A percentile compares a stretch with the other conserved stretches of the same genome.
Conservation (phyloP, 2,888 invertebrate genomes). For the Noctua janthe region DNA sequence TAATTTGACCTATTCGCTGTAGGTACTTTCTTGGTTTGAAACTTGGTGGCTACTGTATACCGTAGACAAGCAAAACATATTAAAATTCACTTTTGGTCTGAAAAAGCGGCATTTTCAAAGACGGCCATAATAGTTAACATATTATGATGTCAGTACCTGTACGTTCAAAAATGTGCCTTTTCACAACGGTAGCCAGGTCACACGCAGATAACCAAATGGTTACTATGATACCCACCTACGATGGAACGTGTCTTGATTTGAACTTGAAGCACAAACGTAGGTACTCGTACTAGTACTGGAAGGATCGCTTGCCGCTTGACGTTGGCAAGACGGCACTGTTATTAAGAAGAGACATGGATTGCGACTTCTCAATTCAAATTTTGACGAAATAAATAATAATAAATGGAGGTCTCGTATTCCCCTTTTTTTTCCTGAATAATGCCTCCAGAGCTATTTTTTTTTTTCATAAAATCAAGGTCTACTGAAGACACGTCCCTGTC, state of each 20-base stretch:
- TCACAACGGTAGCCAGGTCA: slow-evolving; percentile 35
- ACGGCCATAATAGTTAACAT: background rate
- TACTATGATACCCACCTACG: slow-evolving; percentile 29
- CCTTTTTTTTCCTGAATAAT: too few relatives aligned
- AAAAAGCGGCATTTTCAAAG: slow-evolving; percentile 35
- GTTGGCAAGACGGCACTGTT: background rate
- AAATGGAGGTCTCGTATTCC: too few relatives aligned
- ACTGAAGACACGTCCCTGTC: too few relatives aligned
- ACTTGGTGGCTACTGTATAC: background rate
- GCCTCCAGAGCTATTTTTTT: too few relatives aligned
- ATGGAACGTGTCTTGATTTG: slow-evolving; percentile 26
- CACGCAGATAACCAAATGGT: slow-evolving; percentile 35
- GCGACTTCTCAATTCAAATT: too few relatives aligned
- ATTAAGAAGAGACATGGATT: too few relatives aligned
- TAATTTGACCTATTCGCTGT: background rate
- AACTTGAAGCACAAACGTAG: background rate
- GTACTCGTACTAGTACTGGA: background rate
- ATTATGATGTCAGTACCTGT: background rate
- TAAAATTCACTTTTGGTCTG: slow-evolving; percentile 18
- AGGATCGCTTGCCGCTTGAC: background rate
- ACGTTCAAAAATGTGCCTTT: slow-evolving; percentile 38
- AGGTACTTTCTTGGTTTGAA: background rate
- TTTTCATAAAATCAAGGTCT: too few relatives aligned
- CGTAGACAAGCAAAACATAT: background rate
- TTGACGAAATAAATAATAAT: too few relatives aligned